A percentile compares a stretch with the other conserved stretches of the same genome.
phyloP scores from a whole-genome alignment of 1,140 invertebrate species.

The Zaprionus inermis region DNA sequence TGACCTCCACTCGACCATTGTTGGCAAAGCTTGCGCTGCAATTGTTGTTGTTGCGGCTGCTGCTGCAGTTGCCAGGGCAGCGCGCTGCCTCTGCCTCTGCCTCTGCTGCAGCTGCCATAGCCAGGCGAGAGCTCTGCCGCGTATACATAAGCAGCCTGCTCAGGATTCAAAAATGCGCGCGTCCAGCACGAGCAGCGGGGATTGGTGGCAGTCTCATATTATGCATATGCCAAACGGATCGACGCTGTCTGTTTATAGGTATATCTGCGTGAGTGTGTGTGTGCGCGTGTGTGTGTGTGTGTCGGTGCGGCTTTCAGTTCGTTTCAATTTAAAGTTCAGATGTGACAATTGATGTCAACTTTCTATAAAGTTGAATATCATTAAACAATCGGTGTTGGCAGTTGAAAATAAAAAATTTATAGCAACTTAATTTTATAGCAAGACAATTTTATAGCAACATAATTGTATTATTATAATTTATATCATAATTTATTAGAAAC shows the following conservation, averaged over 20 bases:
- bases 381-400: neutral
- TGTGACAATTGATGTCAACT: conserved; percentile 4
- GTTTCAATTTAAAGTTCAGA: conserved; percentile 37
- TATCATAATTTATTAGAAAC: neutral
- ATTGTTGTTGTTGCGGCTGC: conserved; percentile 13
- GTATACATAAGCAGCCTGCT: conserved; percentile 64
- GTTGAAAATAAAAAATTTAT: neutral
- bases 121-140: conserved; percentile 8
- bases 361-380: conserved; percentile 7
- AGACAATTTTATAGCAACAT: neutral
- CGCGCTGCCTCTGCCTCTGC: neutral
- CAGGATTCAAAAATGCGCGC: conserved; percentile 72
- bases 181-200: conserved; percentile 2
- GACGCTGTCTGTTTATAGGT: neutral
- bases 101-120: conserved; percentile 4
- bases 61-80: conserved; percentile 20
- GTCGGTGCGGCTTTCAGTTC: conserved; percentile 14
- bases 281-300: neutral
- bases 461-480: neutral
- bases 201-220: conserved; percentile 54
- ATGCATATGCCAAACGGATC: conserved; percentile 65
- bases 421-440: neutral
- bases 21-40: conserved; percentile 26
- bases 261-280: neutral
- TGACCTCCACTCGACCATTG: conserved; percentile 46